These are phyloP conservation scores for Casuarius casuarius DNA, from an alignment of 2,113 vertebrate genomes.

Conservation along the genomic window DNA sequence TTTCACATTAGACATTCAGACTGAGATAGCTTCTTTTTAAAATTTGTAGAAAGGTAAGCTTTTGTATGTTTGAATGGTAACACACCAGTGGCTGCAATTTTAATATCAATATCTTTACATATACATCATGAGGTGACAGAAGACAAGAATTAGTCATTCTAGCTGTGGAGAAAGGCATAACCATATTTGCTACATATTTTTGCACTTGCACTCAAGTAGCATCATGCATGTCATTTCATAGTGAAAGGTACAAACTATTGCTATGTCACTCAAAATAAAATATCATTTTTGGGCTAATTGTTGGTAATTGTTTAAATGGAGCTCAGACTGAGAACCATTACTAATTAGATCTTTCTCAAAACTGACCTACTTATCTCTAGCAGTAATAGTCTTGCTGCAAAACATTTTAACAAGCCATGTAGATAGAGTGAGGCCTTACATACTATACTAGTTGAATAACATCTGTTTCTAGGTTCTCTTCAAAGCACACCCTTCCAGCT, in stretches of 20 bases:
- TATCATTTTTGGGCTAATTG: not conserved
- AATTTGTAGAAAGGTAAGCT: not conserved
- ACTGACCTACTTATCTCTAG: not conserved
- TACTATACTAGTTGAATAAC: not conserved
- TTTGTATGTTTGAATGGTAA: not conserved
- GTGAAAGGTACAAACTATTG: not conserved
- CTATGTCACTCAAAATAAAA: not conserved
- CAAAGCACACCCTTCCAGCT: not conserved
- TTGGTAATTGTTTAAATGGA: not conserved
- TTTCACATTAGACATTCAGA: slow-evolving; percentile 58
- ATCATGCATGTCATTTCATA: not conserved
- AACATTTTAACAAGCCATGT: not conserved
- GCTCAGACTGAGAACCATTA: not conserved
- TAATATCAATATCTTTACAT: not conserved
- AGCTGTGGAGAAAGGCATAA: not conserved
- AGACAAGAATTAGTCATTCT: not conserved
- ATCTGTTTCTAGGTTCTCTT: not conserved
- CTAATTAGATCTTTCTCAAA: not conserved
- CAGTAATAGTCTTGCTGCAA: not conserved
- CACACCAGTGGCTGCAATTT: not conserved
- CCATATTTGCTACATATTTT: not conserved
- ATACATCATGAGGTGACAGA: not conserved
- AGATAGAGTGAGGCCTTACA: not conserved
- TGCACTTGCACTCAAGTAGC: not conserved
- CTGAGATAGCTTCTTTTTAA: slow-evolving; percentile 32